Percentiles rank a stretch among this genome's conserved stretches.
Evolutionary conservation across 2,113 vertebrate genomes (phyloP).

Genomic region (Boulengeromyrus knoepffleri): DNA sequence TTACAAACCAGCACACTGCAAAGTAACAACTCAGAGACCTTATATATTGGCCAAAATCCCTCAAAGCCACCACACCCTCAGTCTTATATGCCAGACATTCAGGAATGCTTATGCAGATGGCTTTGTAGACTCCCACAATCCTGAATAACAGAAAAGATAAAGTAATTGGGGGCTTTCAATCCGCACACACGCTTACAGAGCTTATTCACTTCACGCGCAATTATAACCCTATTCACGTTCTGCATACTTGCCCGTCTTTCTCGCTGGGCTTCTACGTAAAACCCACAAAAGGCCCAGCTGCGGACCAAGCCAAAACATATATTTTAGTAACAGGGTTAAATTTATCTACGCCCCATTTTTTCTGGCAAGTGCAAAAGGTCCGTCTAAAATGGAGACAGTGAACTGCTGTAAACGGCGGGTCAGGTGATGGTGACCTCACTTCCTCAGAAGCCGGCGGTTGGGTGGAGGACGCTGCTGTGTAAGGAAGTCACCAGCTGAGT

Average conservation of each 20-base stretch:
- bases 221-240: background rate
- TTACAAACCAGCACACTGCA: background rate
- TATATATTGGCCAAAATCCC: background rate
- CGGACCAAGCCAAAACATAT: background rate
- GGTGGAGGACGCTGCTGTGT: background rate
- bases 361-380: background rate
- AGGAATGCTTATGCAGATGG: background rate
- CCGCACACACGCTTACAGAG: background rate
- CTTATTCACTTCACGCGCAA: background rate
- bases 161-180: background rate
- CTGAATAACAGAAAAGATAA: background rate
- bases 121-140: background rate
- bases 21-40: background rate
- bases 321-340: background rate
- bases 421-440: constrained; percentile 12
- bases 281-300: background rate
- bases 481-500: background rate
- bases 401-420: background rate
- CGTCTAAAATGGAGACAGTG: background rate
- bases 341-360: background rate
- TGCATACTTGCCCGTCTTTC: background rate
- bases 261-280: background rate
- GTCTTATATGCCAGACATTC: background rate
- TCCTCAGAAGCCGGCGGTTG: background rate
- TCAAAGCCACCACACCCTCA: background rate